These are phyloP conservation scores for Clusia tigrina DNA, from an alignment of 2,888 invertebrate species.

Conservation along the genomic window DNA sequence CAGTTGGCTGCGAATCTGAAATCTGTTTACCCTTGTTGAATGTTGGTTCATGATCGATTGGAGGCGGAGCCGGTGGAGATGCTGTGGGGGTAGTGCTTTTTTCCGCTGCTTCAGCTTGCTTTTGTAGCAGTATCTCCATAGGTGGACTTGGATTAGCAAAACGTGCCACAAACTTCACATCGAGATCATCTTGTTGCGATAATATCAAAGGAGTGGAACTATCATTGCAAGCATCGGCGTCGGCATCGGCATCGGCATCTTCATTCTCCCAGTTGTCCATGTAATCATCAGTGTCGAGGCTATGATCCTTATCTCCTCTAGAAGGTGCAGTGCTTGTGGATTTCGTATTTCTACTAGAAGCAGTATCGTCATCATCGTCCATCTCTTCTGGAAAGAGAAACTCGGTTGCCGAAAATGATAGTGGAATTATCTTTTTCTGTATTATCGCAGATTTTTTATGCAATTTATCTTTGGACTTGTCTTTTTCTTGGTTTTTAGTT, in stretches of 20 bases:
- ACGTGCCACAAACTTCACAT: slow-evolving; percentile 41
- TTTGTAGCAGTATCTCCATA: slow-evolving; percentile 20
- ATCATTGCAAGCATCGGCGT: slow-evolving; percentile 48
- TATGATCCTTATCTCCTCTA: slow-evolving; percentile 46
- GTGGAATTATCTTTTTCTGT: slow-evolving; percentile 19
- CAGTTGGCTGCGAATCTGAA: not conserved
- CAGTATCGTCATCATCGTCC: slow-evolving; percentile 12
- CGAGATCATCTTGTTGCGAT: slow-evolving; percentile 32
- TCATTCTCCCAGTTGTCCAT: slow-evolving; percentile 64
- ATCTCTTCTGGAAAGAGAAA: slow-evolving; percentile 39
- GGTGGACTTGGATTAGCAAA: slow-evolving; percentile 52
- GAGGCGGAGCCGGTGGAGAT: not conserved
- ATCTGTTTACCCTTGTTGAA: not conserved
- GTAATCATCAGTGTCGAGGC: slow-evolving; percentile 63
- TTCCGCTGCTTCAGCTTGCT: not conserved
- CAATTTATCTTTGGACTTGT: slow-evolving; percentile 35
- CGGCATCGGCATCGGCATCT: slow-evolving; percentile 43
- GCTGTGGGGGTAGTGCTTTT: slow-evolving; percentile 19
- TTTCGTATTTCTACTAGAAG: not conserved
- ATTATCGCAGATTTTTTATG: not conserved
- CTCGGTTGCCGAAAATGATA: slow-evolving; percentile 40
- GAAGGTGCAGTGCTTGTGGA: slow-evolving; percentile 6
- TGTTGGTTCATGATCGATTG: not conserved
- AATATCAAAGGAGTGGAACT: slow-evolving; percentile 46
- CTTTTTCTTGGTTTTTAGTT: slow-evolving; percentile 36